Evolutionary conservation across 1,140 invertebrate genomes (phyloP).

Genomic region (Cotesia vestalis): DNA sequence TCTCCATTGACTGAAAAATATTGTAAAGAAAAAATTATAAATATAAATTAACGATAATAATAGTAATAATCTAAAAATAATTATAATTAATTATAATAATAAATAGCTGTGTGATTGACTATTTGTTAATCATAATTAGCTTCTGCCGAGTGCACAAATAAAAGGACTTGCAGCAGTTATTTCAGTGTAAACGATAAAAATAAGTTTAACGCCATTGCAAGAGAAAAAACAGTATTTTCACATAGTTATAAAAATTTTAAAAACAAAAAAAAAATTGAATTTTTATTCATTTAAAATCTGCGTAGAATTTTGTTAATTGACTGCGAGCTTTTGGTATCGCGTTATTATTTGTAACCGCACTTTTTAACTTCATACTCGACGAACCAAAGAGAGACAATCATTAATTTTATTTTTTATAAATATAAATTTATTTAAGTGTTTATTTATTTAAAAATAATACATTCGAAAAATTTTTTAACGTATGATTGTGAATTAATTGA

Average conservation of each 20-base stretch:
- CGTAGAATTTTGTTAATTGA: neutral
- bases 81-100: neutral
- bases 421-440: neutral
- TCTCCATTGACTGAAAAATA: slow-evolving; percentile 18
- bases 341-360: slow-evolving; percentile 4
- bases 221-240: slow-evolving; percentile 50
- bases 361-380: slow-evolving; percentile 8
- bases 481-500: too few relatives aligned
- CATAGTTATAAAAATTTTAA: slow-evolving; percentile 33
- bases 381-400: slow-evolving; percentile 8
- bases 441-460: neutral
- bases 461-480: too few relatives aligned
- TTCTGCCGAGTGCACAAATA: slow-evolving; percentile 31
- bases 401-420: slow-evolving; percentile 10
- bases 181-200: slow-evolving; percentile 16
- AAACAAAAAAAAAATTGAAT: slow-evolving; percentile 13
- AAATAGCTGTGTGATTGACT: neutral
- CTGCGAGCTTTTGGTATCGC: slow-evolving; percentile 17
- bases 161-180: slow-evolving; percentile 8
- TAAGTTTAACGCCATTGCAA: slow-evolving; percentile 19
- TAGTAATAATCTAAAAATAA: too few relatives aligned
- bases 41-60: too few relatives aligned
- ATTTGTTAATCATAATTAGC: neutral
- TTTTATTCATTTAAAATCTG: neutral
- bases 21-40: too few relatives aligned